phyloP scores from a whole-genome alignment of 2,113 vertebrate species.

The Urocolius indicus region DNA sequence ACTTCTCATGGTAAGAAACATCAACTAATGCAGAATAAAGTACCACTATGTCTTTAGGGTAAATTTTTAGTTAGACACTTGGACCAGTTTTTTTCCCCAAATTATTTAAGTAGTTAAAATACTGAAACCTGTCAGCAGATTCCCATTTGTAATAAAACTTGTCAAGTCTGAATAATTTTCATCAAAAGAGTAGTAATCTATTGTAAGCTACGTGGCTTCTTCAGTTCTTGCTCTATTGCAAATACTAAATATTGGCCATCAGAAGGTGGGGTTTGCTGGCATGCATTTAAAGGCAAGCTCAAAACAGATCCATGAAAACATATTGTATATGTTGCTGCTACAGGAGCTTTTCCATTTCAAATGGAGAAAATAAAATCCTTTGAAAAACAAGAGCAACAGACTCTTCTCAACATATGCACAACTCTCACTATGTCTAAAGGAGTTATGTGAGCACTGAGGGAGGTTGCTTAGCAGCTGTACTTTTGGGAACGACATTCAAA shows the following conservation, averaged over 20 bases:
- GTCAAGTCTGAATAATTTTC: background rate
- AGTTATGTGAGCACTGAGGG: rapidly evolving
- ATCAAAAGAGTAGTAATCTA: background rate
- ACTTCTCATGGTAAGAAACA: background rate
- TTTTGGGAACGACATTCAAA: background rate
- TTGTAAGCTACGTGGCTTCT: background rate
- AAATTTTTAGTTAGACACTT: background rate
- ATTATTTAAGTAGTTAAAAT: background rate
- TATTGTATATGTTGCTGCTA: rapidly evolving
- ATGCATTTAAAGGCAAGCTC: background rate
- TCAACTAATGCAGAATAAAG: background rate
- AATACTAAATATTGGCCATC: background rate
- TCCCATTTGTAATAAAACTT: background rate
- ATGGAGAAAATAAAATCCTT: background rate
- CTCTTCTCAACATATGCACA: background rate
- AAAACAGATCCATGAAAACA: background rate
- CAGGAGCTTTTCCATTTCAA: background rate
- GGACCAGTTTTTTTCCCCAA: background rate
- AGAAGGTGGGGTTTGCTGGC: background rate
- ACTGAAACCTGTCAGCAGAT: background rate
- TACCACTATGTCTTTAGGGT: background rate
- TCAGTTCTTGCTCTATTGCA: background rate
- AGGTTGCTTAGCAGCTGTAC: rapidly evolving
- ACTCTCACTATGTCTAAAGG: rapidly evolving
- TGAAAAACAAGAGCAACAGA: background rate